Conservation (phyloP, 2,797 vertebrate genomes). For the Sebastes taczanowskii region DNA sequence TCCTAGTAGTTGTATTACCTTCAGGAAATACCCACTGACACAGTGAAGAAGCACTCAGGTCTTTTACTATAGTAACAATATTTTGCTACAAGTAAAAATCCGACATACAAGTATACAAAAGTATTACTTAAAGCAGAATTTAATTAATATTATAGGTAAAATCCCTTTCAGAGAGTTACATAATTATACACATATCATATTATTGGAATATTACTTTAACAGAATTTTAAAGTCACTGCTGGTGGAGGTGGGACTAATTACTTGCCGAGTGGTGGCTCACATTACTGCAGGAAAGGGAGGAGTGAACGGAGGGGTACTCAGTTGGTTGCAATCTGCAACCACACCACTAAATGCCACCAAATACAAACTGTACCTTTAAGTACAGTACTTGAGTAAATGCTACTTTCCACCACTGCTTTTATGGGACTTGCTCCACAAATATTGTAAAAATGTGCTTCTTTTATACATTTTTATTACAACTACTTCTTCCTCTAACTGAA, state of each 20-base stretch:
- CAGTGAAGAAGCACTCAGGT: neutral
- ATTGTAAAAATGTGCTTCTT: neutral
- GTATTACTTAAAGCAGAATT: neutral
- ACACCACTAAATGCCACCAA: too few relatives aligned
- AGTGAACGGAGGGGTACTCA: too few relatives aligned
- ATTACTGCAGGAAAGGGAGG: too few relatives aligned
- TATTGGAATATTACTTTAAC: neutral
- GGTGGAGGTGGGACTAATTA: neutral
- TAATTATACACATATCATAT: neutral
- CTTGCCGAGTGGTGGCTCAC: neutral
- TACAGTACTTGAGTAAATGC: neutral
- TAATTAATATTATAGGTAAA: neutral
- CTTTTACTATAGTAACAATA: neutral
- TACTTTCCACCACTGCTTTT: neutral
- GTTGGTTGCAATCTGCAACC: too few relatives aligned
- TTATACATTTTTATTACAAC: neutral
- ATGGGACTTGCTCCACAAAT: too few relatives aligned
- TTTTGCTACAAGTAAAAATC: neutral
- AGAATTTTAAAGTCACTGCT: neutral
- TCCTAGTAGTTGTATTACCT: neutral
- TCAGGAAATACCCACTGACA: neutral
- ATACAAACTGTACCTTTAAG: neutral
- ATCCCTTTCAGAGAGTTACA: neutral
- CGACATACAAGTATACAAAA: neutral
- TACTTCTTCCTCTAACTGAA: neutral